These are phyloP conservation scores for Lasioglossum morio DNA, from an alignment of 2,888 invertebrate genomes.

Conservation along the genomic window DNA sequence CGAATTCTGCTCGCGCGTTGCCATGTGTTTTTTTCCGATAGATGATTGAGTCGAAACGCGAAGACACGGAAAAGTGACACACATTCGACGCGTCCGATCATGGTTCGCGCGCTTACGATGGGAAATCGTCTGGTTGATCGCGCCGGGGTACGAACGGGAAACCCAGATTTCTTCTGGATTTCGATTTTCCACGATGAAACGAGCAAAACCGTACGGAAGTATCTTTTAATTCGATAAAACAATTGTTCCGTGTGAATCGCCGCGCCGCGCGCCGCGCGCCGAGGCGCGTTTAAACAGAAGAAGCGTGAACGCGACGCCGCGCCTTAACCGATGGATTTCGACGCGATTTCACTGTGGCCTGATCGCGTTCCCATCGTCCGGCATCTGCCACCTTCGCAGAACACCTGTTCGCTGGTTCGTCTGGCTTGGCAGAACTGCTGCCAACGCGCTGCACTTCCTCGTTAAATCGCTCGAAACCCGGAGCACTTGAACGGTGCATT, in stretches of 20 bases:
- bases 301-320: too few relatives aligned
- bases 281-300: not conserved
- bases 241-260: too few relatives aligned
- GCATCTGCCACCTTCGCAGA: constrained; percentile 69
- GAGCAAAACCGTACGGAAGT: too few relatives aligned
- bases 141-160: not conserved
- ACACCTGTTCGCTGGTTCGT: constrained; percentile 71
- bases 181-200: not conserved
- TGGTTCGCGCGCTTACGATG: not conserved
- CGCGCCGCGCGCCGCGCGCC: too few relatives aligned
- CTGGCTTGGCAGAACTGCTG: constrained; percentile 23
- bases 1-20: not conserved
- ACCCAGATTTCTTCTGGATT: constrained; percentile 19
- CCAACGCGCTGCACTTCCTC: constrained; percentile 49
- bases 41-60: not conserved
- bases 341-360: constrained; percentile 61
- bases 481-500: not conserved
- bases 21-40: not conserved
- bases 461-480: constrained; percentile 16
- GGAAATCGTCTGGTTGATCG: constrained; percentile 1
- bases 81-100: not conserved
- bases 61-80: constrained; percentile 19
- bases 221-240: too few relatives aligned
- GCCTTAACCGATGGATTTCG: constrained; percentile 40
- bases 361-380: constrained; percentile 64